These are phyloP conservation scores for Cephus cinctus DNA, from an alignment of 1,140 invertebrate genomes.

Conservation along the genomic window DNA sequence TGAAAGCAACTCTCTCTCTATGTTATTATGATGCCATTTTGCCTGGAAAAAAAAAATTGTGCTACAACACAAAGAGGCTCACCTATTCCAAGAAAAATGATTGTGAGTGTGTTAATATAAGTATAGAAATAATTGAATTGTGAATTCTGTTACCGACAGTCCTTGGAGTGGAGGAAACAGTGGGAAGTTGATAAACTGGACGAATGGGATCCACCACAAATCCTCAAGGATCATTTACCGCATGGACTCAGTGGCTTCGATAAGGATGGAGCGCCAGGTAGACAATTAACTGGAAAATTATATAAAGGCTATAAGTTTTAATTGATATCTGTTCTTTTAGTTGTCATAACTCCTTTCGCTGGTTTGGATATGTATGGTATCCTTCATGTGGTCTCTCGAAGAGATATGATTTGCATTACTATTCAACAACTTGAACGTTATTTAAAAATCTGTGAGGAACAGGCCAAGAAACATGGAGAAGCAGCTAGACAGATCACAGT, in stretches of 20 bases:
- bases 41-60: too few relatives aligned
- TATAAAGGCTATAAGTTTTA: slow-evolving; percentile 4
- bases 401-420: slow-evolving; percentile 71
- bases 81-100: too few relatives aligned
- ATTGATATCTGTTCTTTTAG: slow-evolving; percentile 48
- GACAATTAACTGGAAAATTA: slow-evolving; percentile 14
- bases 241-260: slow-evolving; percentile 77
- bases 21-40: too few relatives aligned
- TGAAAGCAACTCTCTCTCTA: too few relatives aligned
- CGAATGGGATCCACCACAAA: slow-evolving; percentile 71
- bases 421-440: slow-evolving; percentile 65
- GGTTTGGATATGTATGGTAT: slow-evolving; percentile 78
- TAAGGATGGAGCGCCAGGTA: slow-evolving; percentile 81
- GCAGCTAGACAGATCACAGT: slow-evolving; percentile 66
- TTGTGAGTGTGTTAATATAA: not conserved
- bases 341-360: slow-evolving; percentile 70
- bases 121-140: not conserved
- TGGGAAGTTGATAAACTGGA: slow-evolving; percentile 73
- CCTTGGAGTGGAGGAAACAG: slow-evolving; percentile 73
- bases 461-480: slow-evolving; percentile 61
- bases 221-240: slow-evolving; percentile 71
- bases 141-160: slow-evolving; percentile 61
- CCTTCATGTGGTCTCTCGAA: slow-evolving; percentile 71
- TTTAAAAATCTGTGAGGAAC: slow-evolving; percentile 61
- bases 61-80: too few relatives aligned